Conservation (phyloP, 1,140 invertebrate genomes). For the Oryzaephilus surinamensis region DNA sequence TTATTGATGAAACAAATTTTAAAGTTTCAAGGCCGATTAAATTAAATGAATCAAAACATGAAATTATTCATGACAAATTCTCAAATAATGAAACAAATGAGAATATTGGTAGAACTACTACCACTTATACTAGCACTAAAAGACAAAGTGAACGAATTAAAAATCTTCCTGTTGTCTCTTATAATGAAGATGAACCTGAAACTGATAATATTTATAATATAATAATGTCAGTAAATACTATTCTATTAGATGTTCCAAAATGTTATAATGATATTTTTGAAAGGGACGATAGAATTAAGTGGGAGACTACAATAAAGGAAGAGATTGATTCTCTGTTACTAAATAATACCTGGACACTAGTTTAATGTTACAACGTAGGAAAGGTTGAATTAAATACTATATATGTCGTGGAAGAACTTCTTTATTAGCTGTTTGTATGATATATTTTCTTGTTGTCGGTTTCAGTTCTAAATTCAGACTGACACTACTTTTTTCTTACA, state of each 20-base stretch:
- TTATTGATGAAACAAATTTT: conserved; percentile 35
- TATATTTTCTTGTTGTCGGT: too few species aligned
- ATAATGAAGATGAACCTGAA: background rate
- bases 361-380: too few species aligned
- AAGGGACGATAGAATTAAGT: conserved; percentile 24
- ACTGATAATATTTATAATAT: background rate
- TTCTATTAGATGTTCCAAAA: background rate
- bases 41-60: background rate
- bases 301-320: conserved; percentile 32
- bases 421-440: too few species aligned
- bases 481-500: too few species aligned
- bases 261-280: conserved; percentile 23
- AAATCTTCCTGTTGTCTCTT: background rate
- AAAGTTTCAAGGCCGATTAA: conserved; percentile 21
- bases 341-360: conserved; percentile 36
- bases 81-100: background rate
- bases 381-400: too few species aligned
- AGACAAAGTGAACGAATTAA: conserved; percentile 11
- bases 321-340: conserved; percentile 30
- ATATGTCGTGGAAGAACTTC: too few species aligned
- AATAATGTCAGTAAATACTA: background rate
- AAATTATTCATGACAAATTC: background rate
- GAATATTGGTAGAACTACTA: background rate
- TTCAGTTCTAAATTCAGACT: too few species aligned
- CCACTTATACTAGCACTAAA: background rate